Evolutionary conservation across 2,797 vertebrate genomes (phyloP).

Genomic region (Anolis apletophallus): DNA sequence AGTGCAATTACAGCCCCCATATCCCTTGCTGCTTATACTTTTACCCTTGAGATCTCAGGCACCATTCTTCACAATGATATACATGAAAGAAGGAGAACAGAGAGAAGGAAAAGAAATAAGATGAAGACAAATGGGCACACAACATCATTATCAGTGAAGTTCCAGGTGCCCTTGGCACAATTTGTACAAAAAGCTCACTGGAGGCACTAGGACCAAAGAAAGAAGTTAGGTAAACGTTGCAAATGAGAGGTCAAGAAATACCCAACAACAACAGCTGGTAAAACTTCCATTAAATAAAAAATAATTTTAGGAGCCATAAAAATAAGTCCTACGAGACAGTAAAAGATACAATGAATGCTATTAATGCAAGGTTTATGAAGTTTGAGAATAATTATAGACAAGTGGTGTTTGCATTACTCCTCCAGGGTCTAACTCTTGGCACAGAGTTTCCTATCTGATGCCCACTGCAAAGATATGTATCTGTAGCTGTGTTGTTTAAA

Average conservation of each 20-base stretch:
- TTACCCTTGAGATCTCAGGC: neutral
- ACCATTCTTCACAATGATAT: neutral
- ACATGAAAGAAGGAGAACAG: accelerated
- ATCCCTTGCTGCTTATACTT: neutral
- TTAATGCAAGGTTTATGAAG: slow-evolving; percentile 72
- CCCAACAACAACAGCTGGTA: slow-evolving; percentile 51
- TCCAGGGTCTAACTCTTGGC: slow-evolving; percentile 68
- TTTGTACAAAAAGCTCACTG: neutral
- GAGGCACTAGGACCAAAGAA: neutral
- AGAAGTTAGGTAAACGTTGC: neutral
- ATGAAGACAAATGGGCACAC: neutral
- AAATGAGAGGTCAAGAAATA: neutral
- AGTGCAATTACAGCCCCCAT: neutral
- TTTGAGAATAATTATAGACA: slow-evolving; percentile 77
- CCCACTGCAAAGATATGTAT: slow-evolving; percentile 64
- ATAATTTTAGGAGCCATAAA: slow-evolving; percentile 31
- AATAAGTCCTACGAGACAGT: slow-evolving; percentile 29
- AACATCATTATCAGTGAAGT: neutral
- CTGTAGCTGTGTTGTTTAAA: slow-evolving; percentile 60
- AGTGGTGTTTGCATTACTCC: slow-evolving; percentile 74
- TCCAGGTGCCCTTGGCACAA: neutral
- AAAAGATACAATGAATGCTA: slow-evolving; percentile 56
- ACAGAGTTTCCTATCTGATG: slow-evolving; percentile 61
- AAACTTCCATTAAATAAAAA: slow-evolving; percentile 66
- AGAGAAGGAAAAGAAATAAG: neutral